A percentile compares a stretch with the other conserved stretches of the same genome.
These are phyloP conservation scores for Oedothorax gibbosus DNA, from an alignment of 1,140 invertebrate genomes.

Conservation along the genomic window DNA sequence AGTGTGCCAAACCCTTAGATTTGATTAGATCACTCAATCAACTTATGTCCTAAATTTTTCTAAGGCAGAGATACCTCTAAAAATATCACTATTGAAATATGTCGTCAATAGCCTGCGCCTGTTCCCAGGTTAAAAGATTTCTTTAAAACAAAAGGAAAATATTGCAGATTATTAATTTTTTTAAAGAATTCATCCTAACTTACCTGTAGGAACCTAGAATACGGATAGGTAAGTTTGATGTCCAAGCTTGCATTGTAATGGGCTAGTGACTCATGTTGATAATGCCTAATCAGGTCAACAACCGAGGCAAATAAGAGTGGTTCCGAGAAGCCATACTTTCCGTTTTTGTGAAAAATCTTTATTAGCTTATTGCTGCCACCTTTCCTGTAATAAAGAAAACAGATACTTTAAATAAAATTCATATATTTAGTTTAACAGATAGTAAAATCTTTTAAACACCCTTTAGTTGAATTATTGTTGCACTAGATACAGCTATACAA, in stretches of 20 bases:
- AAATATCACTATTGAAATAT: no score
- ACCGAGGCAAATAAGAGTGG: conserved; percentile 92
- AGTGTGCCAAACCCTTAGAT: no score
- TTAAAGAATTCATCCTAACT: background rate
- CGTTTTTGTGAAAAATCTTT: conserved; percentile 91
- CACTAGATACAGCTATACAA: no score
- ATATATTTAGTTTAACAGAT: no score
- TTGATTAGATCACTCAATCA: no score
- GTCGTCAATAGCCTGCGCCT: no score
- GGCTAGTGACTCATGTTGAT: conserved; percentile 83
- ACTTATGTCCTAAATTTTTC: no score
- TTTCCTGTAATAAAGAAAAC: conserved; percentile 72
- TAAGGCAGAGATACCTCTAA: no score
- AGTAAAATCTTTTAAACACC: no score
- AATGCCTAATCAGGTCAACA: conserved; percentile 91
- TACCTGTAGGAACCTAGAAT: conserved; percentile 74
- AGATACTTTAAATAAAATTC: background rate
- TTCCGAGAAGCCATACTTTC: conserved; percentile 91
- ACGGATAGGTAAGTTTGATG: conserved; percentile 88
- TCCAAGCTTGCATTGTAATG: conserved; percentile 94
- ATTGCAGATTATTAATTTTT: background rate
- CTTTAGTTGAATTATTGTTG: no score
- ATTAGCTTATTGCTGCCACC: conserved; percentile 96
- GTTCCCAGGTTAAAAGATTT: background rate
- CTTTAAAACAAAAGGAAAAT: background rate